phyloP scores from a whole-genome alignment of 1,140 invertebrate species.

The Drosophila subpulchrella region DNA sequence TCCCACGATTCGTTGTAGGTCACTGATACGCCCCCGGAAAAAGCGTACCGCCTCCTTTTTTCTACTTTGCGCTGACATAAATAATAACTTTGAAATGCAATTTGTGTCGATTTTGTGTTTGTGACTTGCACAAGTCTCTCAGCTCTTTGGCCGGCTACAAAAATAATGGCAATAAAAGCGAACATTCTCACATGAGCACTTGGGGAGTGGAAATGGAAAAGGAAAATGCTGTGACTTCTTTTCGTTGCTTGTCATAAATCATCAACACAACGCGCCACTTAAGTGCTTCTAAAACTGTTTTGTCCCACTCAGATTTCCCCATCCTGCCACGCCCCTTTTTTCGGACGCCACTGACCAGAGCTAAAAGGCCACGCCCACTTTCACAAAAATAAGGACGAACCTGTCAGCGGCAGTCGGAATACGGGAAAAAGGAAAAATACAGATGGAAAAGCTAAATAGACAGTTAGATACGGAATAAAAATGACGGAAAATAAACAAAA shows the following conservation, averaged over 20 bases:
- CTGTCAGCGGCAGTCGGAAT: conserved; percentile 62
- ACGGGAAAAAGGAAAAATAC: conserved; percentile 9
- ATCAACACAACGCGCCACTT: conserved; percentile 79
- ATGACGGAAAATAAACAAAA: conserved; percentile 56
- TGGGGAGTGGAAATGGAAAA: not conserved
- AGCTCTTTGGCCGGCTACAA: conserved; percentile 46
- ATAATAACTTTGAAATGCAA: conserved; percentile 79
- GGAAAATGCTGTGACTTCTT: conserved; percentile 33
- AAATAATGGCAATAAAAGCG: conserved; percentile 18
- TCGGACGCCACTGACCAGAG: conserved; percentile 52
- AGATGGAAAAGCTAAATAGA: conserved; percentile 49
- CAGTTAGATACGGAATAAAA: conserved; percentile 47
- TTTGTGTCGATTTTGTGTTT: conserved; percentile 75
- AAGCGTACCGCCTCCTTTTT: conserved; percentile 32
- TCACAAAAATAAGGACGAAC: conserved; percentile 41
- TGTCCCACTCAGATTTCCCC: not conserved
- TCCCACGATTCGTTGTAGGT: conserved; percentile 19
- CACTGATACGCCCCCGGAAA: conserved; percentile 15
- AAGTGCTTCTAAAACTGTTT: conserved; percentile 77
- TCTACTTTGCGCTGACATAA: conserved; percentile 53
- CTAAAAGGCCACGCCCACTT: conserved; percentile 52
- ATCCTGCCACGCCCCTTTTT: conserved; percentile 56
- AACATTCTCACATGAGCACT: conserved; percentile 23
- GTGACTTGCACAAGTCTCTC: conserved; percentile 32
- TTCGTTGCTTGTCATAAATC: conserved; percentile 70